A percentile compares a stretch with the other conserved stretches of the same genome.
Evolutionary conservation across 2,797 vertebrate species (phyloP).

Genomic region (Phataginus tricuspis): DNA sequence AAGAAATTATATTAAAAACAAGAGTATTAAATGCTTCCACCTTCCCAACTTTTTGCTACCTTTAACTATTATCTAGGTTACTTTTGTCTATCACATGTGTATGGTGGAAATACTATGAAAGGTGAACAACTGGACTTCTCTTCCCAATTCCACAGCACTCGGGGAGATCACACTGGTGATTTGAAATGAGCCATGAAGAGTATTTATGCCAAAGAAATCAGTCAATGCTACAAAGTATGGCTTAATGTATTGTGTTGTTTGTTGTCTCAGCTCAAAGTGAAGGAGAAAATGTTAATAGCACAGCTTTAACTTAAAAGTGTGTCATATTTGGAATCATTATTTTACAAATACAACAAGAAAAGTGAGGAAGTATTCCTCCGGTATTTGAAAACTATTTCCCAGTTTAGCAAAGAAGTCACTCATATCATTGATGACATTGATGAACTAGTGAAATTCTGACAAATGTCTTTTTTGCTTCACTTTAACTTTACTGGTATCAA

Average conservation of each 20-base stretch:
- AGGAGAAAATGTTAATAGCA: not conserved
- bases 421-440: not conserved
- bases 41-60: not conserved
- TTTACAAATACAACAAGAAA: not conserved
- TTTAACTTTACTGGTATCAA: not conserved
- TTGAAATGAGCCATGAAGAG: not conserved
- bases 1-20: not conserved
- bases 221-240: not conserved
- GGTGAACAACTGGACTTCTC: not conserved
- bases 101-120: not conserved
- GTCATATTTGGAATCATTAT: not conserved
- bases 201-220: not conserved
- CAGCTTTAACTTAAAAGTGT: not conserved
- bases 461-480: not conserved
- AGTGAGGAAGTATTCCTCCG: not conserved
- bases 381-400: not conserved
- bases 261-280: not conserved
- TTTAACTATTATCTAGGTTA: not conserved
- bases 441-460: not conserved
- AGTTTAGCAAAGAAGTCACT: not conserved
- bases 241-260: not conserved
- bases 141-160: not conserved
- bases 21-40: not conserved
- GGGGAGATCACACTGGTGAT: fast-evolving
- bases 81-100: too few relatives aligned